These are phyloP conservation scores for Mormyrus lacerda DNA, from an alignment of 2,113 vertebrate species.

Conservation along the genomic window DNA sequence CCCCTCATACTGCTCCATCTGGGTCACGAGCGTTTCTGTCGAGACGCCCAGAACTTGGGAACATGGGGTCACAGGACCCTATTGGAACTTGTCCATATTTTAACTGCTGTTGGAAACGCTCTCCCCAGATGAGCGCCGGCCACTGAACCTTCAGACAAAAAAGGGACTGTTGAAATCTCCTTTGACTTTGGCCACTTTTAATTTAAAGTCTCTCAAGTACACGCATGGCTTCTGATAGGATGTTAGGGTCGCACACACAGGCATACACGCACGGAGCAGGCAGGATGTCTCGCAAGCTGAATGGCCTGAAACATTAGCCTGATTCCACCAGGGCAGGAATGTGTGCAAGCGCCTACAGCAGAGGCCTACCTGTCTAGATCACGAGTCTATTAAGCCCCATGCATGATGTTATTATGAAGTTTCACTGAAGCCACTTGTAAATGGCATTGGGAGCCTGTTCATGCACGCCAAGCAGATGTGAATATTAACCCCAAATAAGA, in stretches of 20 bases:
- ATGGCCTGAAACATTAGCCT: conserved; percentile 1
- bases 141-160: background rate
- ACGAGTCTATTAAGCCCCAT: background rate
- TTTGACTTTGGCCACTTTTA: background rate
- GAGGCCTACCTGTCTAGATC: conserved; percentile 8
- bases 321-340: background rate
- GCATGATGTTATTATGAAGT: background rate
- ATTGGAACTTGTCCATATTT: background rate
- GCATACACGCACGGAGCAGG: background rate
- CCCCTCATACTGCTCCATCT: background rate
- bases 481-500: background rate
- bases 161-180: background rate
- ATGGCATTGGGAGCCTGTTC: background rate
- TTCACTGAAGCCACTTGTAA: background rate
- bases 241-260: background rate
- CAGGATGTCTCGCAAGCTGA: background rate
- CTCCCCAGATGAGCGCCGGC: background rate
- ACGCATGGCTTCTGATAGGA: background rate
- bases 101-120: background rate
- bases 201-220: background rate
- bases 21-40: background rate
- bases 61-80: background rate
- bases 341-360: background rate
- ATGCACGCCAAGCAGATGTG: conserved; percentile 11
- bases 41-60: conserved; percentile 6